A percentile compares a stretch with the other conserved stretches of the same genome.
Evolutionary conservation across 2,113 vertebrate genomes (phyloP).

Genomic region (Tympanuchus pallidicinctus): DNA sequence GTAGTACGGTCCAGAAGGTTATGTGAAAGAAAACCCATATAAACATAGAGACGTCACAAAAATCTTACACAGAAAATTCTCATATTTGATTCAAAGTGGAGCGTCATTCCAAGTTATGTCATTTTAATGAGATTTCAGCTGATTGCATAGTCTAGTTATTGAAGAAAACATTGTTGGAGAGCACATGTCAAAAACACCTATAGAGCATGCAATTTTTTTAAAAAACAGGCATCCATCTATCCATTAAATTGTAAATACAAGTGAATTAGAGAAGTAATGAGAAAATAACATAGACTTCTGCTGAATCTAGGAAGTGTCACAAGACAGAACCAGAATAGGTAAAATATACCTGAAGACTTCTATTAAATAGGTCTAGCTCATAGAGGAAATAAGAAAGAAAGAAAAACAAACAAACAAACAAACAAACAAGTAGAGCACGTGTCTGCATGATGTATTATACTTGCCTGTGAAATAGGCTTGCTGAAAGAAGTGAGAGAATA

Average conservation of each 20-base stretch:
- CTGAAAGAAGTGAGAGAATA: neutral
- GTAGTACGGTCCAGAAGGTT: neutral
- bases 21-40: neutral
- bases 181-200: neutral
- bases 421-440: neutral
- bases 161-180: neutral
- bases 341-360: neutral
- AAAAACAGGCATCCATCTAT: neutral
- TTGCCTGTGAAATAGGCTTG: neutral
- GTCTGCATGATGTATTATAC: neutral
- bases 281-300: neutral
- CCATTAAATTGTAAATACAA: neutral
- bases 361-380: neutral
- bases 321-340: neutral
- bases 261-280: neutral
- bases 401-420: too few relatives aligned
- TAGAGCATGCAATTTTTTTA: neutral
- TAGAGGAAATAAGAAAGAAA: too few relatives aligned
- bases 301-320: neutral
- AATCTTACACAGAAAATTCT: neutral
- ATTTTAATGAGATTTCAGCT: neutral
- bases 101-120: neutral
- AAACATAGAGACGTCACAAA: neutral
- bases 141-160: neutral
- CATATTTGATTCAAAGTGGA: neutral